Conservation (phyloP, 1,140 invertebrate species). For the Trissolcus basalis region DNA sequence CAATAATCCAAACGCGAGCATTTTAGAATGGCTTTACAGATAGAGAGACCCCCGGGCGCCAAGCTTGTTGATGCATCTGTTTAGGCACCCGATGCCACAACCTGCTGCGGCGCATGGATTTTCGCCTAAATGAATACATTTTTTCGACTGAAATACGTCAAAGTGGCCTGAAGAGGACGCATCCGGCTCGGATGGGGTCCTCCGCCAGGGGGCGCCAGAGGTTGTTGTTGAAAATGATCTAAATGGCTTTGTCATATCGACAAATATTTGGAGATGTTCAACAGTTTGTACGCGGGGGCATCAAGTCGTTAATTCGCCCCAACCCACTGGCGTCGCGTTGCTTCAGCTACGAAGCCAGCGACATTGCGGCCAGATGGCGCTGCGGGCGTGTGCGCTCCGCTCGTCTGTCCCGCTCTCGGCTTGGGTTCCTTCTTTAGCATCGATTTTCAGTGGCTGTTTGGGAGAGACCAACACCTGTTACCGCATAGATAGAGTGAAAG, state of each 20-base stretch:
- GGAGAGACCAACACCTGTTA: constrained; percentile 60
- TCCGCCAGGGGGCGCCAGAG: too few relatives aligned
- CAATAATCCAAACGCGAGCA: too few relatives aligned
- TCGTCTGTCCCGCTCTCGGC: constrained; percentile 27
- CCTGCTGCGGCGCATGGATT: too few relatives aligned
- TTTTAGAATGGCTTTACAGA: too few relatives aligned
- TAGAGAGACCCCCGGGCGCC: too few relatives aligned
- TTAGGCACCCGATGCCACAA: too few relatives aligned
- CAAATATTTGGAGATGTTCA: constrained; percentile 51
- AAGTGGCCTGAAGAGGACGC: too few relatives aligned
- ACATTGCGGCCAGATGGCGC: constrained; percentile 47
- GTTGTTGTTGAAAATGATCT: too few relatives aligned
- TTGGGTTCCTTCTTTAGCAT: constrained; percentile 49
- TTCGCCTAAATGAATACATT: too few relatives aligned
- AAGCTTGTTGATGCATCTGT: too few relatives aligned
- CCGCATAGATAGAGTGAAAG: constrained; percentile 57
- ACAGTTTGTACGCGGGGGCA: constrained; percentile 52
- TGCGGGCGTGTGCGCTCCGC: constrained; percentile 17
- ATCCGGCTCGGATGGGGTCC: too few relatives aligned
- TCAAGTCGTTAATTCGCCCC: constrained; percentile 49
- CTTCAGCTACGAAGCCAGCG: constrained; percentile 35
- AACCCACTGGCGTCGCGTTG: constrained; percentile 23
- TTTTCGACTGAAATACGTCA: too few relatives aligned
- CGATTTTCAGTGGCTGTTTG: constrained; percentile 54
- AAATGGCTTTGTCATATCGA: constrained; percentile 18